Conservation (phyloP, 2,888 invertebrate species). For the Bedellia somnulentella region DNA sequence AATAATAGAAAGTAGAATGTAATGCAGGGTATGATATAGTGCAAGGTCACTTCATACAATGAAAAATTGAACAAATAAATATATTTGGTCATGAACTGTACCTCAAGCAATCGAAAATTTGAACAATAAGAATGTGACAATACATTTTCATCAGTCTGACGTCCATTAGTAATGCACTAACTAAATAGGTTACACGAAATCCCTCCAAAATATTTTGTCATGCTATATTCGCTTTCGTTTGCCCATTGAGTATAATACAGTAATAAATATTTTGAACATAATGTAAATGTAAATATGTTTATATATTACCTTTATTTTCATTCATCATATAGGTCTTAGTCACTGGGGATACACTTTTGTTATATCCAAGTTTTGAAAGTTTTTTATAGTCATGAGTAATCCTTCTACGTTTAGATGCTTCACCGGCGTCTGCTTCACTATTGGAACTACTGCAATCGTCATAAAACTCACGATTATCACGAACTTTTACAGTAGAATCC, state of each 20-base stretch:
- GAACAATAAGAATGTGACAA: too few relatives aligned
- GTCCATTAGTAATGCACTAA: constrained; percentile 47
- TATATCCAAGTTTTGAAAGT: constrained; percentile 46
- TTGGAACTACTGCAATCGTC: constrained; percentile 27
- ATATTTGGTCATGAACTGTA: too few relatives aligned
- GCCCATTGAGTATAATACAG: too few relatives aligned
- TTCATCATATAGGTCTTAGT: constrained; percentile 26
- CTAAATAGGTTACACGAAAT: constrained; percentile 48
- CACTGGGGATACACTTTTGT: constrained; percentile 47
- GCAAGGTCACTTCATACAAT: too few relatives aligned
- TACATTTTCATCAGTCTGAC: too few relatives aligned
- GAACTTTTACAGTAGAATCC: constrained; percentile 48
- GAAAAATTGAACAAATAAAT: too few relatives aligned
- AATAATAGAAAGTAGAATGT: too few relatives aligned
- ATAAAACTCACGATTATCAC: constrained; percentile 35
- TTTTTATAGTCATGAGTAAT: constrained; percentile 45
- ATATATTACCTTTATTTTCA: constrained; percentile 38
- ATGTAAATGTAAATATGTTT: neutral
- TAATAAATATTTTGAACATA: too few relatives aligned
- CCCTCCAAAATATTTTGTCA: constrained; percentile 52
- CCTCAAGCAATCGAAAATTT: too few relatives aligned
- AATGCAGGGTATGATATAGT: too few relatives aligned
- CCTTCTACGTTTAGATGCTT: constrained; percentile 42
- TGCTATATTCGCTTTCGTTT: too few relatives aligned
- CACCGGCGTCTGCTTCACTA: constrained; percentile 38